Percentiles rank a stretch among this genome's conserved stretches.
phyloP scores from a whole-genome alignment of 2,888 invertebrate species.

The Tupiocoris notatus region DNA sequence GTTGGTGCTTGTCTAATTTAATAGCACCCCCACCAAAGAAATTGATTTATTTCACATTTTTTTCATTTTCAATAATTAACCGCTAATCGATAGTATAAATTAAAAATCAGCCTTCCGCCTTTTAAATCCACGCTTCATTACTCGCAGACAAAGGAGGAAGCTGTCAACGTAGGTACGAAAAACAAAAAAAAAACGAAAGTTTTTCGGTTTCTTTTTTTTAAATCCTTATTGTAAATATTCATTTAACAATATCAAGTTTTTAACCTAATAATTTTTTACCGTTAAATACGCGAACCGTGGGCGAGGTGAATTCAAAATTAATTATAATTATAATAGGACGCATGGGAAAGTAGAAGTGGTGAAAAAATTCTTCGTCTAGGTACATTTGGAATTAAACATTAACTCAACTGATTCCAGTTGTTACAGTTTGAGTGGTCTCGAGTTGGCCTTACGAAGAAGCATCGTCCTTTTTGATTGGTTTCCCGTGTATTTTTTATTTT shows the following conservation, averaged over 20 bases:
- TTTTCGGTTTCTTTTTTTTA: conserved; percentile 46
- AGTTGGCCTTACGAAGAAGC: too few species aligned
- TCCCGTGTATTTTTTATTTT: too few species aligned
- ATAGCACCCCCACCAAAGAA: conserved; percentile 36
- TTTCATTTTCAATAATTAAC: conserved; percentile 6
- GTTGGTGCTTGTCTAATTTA: conserved; percentile 38
- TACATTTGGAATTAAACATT: too few species aligned
- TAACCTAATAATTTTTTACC: conserved; percentile 36
- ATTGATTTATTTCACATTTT: conserved; percentile 15
- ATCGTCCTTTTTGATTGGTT: too few species aligned
- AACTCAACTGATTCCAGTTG: too few species aligned
- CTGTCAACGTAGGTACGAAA: conserved; percentile 1
- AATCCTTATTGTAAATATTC: conserved; percentile 25
- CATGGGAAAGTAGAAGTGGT: too few species aligned
- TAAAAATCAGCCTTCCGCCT: conserved; percentile 3
- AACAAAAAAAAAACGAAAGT: conserved; percentile 49
- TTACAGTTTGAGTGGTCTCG: too few species aligned
- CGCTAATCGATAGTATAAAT: conserved; percentile 16
- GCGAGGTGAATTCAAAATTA: neutral
- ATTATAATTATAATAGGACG: too few species aligned
- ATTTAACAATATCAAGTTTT: conserved; percentile 7
- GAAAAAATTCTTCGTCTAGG: too few species aligned
- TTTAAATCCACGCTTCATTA: neutral
- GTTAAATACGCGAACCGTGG: neutral
- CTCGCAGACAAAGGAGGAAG: conserved; percentile 4